These are phyloP conservation scores for Shargacucullia verbasci DNA, from an alignment of 2,888 invertebrate genomes.

Conservation along the genomic window DNA sequence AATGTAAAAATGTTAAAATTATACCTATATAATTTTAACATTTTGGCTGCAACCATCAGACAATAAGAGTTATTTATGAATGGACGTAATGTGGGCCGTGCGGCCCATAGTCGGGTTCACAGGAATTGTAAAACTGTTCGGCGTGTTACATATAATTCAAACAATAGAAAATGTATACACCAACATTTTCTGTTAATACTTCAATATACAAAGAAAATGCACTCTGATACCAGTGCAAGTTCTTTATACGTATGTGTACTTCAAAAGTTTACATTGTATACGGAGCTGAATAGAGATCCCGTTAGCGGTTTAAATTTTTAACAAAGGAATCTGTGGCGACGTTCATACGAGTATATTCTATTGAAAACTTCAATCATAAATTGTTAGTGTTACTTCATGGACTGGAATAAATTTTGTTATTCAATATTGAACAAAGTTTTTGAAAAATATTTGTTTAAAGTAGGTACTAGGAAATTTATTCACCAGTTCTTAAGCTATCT, in stretches of 20 bases:
- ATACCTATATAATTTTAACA: too few species aligned
- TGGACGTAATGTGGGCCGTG: too few species aligned
- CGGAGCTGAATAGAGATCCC: constrained; percentile 27
- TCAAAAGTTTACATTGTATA: constrained; percentile 32
- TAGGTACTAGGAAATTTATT: too few species aligned
- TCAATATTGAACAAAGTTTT: neutral
- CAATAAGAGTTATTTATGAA: too few species aligned
- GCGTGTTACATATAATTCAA: too few species aligned
- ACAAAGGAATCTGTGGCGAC: constrained; percentile 34
- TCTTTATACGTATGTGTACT: constrained; percentile 7
- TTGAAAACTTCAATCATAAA: constrained; percentile 25
- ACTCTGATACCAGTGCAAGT: constrained; percentile 6
- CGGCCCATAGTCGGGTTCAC: too few species aligned
- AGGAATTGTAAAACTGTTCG: too few species aligned
- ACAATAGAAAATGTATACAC: too few species aligned
- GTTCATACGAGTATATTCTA: constrained; percentile 8
- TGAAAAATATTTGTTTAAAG: too few species aligned
- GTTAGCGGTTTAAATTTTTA: constrained; percentile 29
- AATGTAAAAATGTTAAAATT: too few species aligned
- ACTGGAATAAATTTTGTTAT: constrained; percentile 2
- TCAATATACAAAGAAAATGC: constrained; percentile 8
- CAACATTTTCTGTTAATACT: neutral
- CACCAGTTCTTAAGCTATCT: too few species aligned
- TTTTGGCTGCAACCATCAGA: too few species aligned
- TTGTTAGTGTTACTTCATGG: constrained; percentile 9